Conservation (phyloP, 1,140 invertebrate genomes). For the Manduca sexta region DNA sequence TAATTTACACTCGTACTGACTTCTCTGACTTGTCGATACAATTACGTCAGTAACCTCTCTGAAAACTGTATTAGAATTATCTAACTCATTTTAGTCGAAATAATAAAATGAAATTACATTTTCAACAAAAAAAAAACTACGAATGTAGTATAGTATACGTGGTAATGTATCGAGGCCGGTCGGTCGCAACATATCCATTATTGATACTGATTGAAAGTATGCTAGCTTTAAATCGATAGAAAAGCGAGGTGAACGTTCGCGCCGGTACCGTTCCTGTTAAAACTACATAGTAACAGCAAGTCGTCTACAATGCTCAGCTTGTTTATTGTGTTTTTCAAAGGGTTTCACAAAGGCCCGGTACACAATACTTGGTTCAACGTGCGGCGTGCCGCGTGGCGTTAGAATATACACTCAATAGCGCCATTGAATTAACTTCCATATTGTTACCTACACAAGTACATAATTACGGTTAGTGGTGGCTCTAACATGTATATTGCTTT, state of each 20-base stretch:
- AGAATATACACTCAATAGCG: conserved; percentile 10
- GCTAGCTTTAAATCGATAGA: too few relatives aligned
- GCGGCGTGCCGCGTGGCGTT: conserved; percentile 3
- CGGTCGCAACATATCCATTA: too few relatives aligned
- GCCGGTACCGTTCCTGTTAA: conserved; percentile 5
- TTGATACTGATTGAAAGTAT: too few relatives aligned
- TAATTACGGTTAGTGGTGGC: too few relatives aligned
- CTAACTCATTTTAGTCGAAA: too few relatives aligned
- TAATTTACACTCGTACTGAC: too few relatives aligned
- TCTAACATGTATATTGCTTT: too few relatives aligned
- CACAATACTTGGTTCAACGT: conserved; percentile 14
- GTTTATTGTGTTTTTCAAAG: conserved; percentile 48
- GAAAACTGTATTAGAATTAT: too few relatives aligned
- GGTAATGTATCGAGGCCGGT: too few relatives aligned
- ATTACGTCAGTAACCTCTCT: too few relatives aligned
- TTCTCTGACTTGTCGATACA: too few relatives aligned
- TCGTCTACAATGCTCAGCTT: conserved; percentile 29
- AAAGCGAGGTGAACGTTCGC: not conserved
- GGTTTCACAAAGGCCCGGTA: conserved; percentile 34
- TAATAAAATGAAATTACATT: not conserved
- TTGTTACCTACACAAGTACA: conserved; percentile 2
- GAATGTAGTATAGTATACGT: not conserved
- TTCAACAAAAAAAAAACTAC: not conserved
- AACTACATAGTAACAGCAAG: conserved; percentile 29
- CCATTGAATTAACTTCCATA: conserved; percentile 15